These are phyloP conservation scores for Aratinga solstitialis DNA, from an alignment of 2,797 vertebrate genomes.

Conservation along the genomic window DNA sequence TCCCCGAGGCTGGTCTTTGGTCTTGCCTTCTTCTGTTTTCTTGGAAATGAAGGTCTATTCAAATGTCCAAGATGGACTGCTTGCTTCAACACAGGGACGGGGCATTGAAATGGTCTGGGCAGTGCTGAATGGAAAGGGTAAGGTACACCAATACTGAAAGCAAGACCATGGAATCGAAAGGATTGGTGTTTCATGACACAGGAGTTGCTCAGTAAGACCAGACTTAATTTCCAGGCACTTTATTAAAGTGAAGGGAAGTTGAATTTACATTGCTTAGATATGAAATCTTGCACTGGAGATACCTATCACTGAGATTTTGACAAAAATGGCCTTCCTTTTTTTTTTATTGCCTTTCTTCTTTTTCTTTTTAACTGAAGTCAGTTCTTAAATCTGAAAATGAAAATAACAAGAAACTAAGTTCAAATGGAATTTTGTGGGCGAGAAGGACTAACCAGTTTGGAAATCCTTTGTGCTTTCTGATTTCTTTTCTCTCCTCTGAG, in stretches of 20 bases:
- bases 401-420: background rate
- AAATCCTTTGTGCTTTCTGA: background rate
- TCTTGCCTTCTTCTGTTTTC: background rate
- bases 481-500: background rate
- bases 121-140: background rate
- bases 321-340: background rate
- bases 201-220: background rate
- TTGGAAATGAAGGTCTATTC: background rate
- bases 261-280: background rate
- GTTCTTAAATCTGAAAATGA: background rate
- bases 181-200: background rate
- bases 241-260: background rate
- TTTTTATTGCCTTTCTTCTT: too few relatives aligned
- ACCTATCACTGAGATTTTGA: background rate
- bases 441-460: background rate
- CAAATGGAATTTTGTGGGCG: background rate
- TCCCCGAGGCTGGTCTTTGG: background rate
- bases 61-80: background rate
- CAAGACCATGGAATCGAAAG: background rate
- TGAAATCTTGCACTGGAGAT: background rate
- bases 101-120: background rate
- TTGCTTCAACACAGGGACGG: fast-evolving
- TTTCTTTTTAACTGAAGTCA: background rate
- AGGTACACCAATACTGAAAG: background rate
- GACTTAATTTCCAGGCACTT: background rate